These are phyloP conservation scores for Lerema accius DNA, from an alignment of 1,140 invertebrate genomes.

Conservation along the genomic window DNA sequence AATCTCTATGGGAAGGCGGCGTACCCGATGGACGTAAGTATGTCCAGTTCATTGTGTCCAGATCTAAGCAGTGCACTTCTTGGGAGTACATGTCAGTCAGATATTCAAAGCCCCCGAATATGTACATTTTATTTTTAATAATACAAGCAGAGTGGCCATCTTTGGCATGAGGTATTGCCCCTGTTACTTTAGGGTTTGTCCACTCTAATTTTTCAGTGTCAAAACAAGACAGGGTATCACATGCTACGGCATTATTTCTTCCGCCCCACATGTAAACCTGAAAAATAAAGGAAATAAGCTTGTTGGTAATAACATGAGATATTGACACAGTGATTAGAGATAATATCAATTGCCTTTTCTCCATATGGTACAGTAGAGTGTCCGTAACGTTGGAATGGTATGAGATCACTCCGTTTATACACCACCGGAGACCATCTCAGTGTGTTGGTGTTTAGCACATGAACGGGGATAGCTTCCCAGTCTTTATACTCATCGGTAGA, in stretches of 20 bases:
- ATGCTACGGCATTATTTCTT: slow-evolving; percentile 91
- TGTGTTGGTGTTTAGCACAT: slow-evolving; percentile 91
- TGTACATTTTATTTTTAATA: slow-evolving; percentile 92
- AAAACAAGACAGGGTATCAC: slow-evolving; percentile 91
- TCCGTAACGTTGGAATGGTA: slow-evolving; percentile 87
- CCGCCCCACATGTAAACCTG: slow-evolving; percentile 94
- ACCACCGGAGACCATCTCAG: slow-evolving; percentile 82
- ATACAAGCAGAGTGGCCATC: slow-evolving; percentile 96
- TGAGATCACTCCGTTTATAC: slow-evolving; percentile 55
- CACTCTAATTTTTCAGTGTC: slow-evolving; percentile 89
- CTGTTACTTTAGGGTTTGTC: slow-evolving; percentile 86
- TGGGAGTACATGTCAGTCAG: slow-evolving; percentile 90
- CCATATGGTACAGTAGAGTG: slow-evolving; percentile 93
- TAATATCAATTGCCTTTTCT: too few relatives aligned
- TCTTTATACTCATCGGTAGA: slow-evolving; percentile 86
- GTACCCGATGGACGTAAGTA: slow-evolving; percentile 84
- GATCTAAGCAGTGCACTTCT: slow-evolving; percentile 89
- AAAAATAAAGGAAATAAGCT: too few relatives aligned
- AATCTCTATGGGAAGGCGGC: slow-evolving; percentile 90
- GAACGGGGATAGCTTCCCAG: slow-evolving; percentile 93
- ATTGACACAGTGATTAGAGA: too few relatives aligned
- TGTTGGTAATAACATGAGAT: too few relatives aligned
- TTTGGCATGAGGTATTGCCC: slow-evolving; percentile 88
- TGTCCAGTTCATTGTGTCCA: slow-evolving; percentile 89
- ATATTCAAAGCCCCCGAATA: slow-evolving; percentile 95